These are phyloP conservation scores for Gracilinanus agilis DNA, from an alignment of 2,113 vertebrate genomes.

Conservation along the genomic window DNA sequence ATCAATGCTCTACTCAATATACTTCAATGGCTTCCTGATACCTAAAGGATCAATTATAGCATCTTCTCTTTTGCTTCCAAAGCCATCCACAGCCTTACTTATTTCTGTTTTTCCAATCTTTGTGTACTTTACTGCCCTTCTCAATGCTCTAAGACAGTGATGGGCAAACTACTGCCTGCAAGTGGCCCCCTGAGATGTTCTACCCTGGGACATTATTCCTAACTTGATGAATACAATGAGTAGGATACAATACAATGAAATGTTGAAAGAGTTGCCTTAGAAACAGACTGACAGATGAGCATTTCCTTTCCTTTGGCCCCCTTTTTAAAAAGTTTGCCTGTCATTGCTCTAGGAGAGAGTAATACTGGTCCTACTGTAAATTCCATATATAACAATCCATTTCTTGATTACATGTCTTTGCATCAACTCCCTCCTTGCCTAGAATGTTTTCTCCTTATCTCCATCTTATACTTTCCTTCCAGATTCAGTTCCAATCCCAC, in stretches of 20 bases:
- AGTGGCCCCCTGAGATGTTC: too few species aligned
- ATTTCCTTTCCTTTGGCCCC: too few species aligned
- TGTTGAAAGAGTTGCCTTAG: too few species aligned
- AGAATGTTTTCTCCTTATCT: neutral
- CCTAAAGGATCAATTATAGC: neutral
- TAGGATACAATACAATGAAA: too few species aligned
- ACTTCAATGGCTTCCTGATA: neutral
- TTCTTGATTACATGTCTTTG: neutral
- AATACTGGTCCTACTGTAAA: neutral
- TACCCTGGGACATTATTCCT: too few species aligned
- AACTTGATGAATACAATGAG: too few species aligned
- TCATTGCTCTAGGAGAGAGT: neutral
- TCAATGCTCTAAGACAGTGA: too few species aligned
- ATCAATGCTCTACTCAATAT: neutral
- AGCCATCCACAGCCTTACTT: neutral
- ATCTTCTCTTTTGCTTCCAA: neutral
- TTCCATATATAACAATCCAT: neutral
- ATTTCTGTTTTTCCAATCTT: neutral
- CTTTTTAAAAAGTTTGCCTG: too few species aligned
- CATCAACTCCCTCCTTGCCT: neutral
- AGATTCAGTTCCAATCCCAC: neutral
- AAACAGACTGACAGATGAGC: too few species aligned
- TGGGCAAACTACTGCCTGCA: too few species aligned
- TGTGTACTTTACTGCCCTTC: neutral
- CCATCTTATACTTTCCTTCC: neutral